phyloP scores from a whole-genome alignment of 2,113 vertebrate species.

The Cairina moschata region DNA sequence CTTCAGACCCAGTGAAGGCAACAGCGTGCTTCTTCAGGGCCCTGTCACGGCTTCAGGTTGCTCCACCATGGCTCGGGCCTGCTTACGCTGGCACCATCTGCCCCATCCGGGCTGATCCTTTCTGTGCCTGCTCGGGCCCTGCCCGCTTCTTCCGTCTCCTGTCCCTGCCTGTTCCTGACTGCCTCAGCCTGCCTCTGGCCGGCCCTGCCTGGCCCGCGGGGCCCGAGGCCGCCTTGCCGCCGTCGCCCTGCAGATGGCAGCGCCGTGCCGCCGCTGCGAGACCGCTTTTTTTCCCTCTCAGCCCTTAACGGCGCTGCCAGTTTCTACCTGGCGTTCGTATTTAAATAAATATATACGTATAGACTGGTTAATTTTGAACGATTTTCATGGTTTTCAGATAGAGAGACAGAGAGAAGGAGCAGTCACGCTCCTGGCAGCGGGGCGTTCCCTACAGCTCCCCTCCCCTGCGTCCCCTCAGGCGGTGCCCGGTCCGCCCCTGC shows the following conservation, averaged over 20 bases:
- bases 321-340: neutral
- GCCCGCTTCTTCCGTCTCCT: neutral
- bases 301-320: neutral
- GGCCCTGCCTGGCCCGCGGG: neutral
- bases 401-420: no score
- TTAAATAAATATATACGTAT: neutral
- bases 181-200: no score
- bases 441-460: neutral
- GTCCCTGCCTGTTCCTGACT: neutral
- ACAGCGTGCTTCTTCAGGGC: fast-evolving
- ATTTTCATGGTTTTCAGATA: neutral
- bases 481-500: no score
- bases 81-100: neutral
- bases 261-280: neutral
- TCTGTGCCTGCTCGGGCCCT: neutral
- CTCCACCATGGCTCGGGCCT: fast-evolving
- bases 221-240: neutral
- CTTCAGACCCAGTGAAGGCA: fast-evolving
- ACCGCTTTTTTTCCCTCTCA: neutral
- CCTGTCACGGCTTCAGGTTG: no score
- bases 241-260: slow-evolving; percentile 1
- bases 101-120: neutral
- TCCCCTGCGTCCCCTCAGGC: neutral
- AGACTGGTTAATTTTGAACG: neutral
- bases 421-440: neutral